phyloP scores from a whole-genome alignment of 1,140 invertebrate species.

The Caenorhabditis brenneri region DNA sequence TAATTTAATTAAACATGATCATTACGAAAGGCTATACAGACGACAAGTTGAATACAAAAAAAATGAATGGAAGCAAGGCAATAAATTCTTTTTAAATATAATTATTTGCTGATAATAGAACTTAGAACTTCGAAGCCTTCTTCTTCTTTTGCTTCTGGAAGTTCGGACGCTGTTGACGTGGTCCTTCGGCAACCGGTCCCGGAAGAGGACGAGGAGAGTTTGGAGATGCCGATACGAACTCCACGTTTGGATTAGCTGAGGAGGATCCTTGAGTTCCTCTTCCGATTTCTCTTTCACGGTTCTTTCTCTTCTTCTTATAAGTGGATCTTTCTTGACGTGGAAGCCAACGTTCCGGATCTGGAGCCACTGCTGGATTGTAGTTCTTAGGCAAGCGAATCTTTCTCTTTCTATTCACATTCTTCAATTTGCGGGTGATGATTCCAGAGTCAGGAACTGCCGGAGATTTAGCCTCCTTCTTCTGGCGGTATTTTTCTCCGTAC shows the following conservation, averaged over 20 bases:
- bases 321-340: conserved; percentile 89
- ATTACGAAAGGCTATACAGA: too few species aligned
- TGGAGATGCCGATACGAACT: conserved; percentile 74
- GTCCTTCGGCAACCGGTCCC: conserved; percentile 60
- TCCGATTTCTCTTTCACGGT: conserved; percentile 81
- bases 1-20: too few species aligned
- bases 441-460: background rate
- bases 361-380: conserved; percentile 81
- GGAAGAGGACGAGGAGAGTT: conserved; percentile 61
- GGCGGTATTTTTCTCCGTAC: conserved; percentile 58
- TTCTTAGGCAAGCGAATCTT: conserved; percentile 81
- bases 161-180: conserved; percentile 72
- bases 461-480: conserved; percentile 53
- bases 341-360: conserved; percentile 96
- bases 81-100: too few species aligned
- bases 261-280: conserved; percentile 77
- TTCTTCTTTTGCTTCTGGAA: conserved; percentile 73
- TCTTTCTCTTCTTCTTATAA: conserved; percentile 80
- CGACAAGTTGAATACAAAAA: too few species aligned
- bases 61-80: too few species aligned
- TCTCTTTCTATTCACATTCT: conserved; percentile 59
- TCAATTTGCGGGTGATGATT: conserved; percentile 61
- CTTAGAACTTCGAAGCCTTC: conserved; percentile 59
- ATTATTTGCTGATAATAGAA: too few species aligned
- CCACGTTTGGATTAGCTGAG: conserved; percentile 64